Evolutionary conservation across 2,888 invertebrate species (phyloP).

Genomic region (Amphipoea lucens): DNA sequence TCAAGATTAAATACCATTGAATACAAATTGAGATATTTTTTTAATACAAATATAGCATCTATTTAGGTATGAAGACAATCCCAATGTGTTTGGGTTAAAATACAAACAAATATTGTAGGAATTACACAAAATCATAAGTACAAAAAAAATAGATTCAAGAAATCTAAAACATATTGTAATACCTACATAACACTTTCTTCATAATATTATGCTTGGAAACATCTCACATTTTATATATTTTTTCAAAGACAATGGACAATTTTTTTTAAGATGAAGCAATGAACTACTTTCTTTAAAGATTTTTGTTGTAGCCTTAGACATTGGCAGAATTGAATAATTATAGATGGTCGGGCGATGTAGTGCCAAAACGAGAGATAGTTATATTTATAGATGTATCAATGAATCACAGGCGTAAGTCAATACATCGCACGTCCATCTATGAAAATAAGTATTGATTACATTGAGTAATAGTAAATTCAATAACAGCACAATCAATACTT

Average conservation of each 20-base stretch:
- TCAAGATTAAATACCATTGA: constrained; percentile 11
- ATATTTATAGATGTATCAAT: neutral
- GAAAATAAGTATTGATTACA: neutral
- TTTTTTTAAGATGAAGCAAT: constrained; percentile 31
- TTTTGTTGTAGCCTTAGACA: neutral
- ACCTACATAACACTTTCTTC: constrained; percentile 7
- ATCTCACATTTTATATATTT: neutral
- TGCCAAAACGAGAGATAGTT: neutral
- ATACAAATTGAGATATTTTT: constrained; percentile 19
- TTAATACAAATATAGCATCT: neutral
- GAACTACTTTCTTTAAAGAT: neutral
- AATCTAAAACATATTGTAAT: constrained; percentile 2
- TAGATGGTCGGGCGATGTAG: constrained; percentile 1
- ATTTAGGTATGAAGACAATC: constrained; percentile 3
- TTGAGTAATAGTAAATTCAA: neutral
- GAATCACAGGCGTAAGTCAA: neutral
- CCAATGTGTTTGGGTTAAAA: neutral
- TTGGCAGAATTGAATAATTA: neutral
- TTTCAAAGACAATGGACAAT: neutral
- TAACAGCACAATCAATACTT: neutral
- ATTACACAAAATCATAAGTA: constrained; percentile 16
- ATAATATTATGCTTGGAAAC: neutral
- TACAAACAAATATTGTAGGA: constrained; percentile 11
- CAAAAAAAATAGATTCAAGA: neutral
- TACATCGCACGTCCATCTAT: constrained; percentile 14